Evolutionary conservation across 2,797 vertebrate genomes (phyloP), one percentile per base, ranked within the genome.

Genomic region (Clarias fuscus): DNA sequence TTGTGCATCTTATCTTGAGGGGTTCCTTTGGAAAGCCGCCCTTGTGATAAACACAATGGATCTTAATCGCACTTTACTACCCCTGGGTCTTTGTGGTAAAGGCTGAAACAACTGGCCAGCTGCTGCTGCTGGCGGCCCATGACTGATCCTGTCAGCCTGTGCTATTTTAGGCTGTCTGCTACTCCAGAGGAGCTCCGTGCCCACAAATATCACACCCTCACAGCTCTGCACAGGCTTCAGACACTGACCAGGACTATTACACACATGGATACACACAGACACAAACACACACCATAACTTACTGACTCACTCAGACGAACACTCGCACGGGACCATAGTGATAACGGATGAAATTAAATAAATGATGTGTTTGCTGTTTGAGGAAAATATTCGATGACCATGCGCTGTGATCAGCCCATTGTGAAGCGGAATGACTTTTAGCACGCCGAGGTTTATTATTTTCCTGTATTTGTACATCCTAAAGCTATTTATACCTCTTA

Each of bases 101-200:
- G 13, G 56, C n/a, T 48, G 77, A 79, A 89, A 88, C 86, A 86
- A 43, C 83, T 86, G 87, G 70, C 75, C 70, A 76, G 85, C 75
- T 67, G 68, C 82, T 67, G 82, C 80, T 62, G 79, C 77, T 61
- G 83, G 78, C 43, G 61, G 81, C 37, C 70, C 61, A 11, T 40
- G 58, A 67, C 71, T 91, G 90, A 91, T 90, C 86, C 83, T 88
- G 86, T 90, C 86, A 83, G 68, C 73, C 70, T 85, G 70, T 53
- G 81, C 88, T 88, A 88, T 85, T 88, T 88, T 86, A 87, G 79
- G 67, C 79, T 40, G 73, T 86, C 27, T 79, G 84, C 88, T 89
- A 93, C 93, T 92, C 93, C 91, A 89, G 89, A 80, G 67, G 82
- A 83, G n/a, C 43, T 84, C 83, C 68, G 4, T 64, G 73, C 62